Evolutionary conservation across 2,113 vertebrate species (phyloP), one percentile per base, ranked within the genome.

Genomic region (Burhinus oedicnemus): DNA sequence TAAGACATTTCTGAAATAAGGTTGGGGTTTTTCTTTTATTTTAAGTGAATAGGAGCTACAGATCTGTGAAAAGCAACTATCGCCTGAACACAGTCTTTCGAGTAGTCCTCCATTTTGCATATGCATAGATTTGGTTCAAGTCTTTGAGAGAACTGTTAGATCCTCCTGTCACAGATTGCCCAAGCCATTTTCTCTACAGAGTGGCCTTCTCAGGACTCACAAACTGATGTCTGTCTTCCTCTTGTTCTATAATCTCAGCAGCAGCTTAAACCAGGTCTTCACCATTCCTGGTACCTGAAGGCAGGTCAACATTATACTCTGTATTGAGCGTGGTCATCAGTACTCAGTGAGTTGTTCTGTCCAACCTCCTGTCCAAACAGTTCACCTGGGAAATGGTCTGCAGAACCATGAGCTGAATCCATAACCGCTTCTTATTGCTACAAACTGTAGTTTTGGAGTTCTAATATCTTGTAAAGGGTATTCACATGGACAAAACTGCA

Each of bases 291-390:
- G 6, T 22, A 49, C 42, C 32, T 51, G 55, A 80, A 69, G 23
- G 9, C 13, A 69, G 4, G 11, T 75, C 42, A 51, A n/a, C 68
- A 18, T 14, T 89, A 4, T 34, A 18, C n/a, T 69, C 11, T 44
- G 8, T 22, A 30, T 22, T 58, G 15, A 55, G 5, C 1, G 0
- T 49, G 20, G 32, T 44, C 10, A 8, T 66, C 1, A 5, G 30
- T 49, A n/a, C n/a, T 32, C 19, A 55, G 14, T 61, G 54, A 57
- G 32, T 20, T 60, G 22, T 44, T 27, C 45, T 61, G 22, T 72
- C 34, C 40, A 58, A 32, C 1, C 3, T 64, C 25, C 19, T 65
- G 34, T 66, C n/a, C 15, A 13, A 61, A 32, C 11, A 68, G 21
- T n/a, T 86, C 15, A 21, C 5, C 15, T 9, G 15, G 27, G 27